phyloP scores from a whole-genome alignment of 2,888 invertebrate genomes.

The Lithophane semibrunnea region DNA sequence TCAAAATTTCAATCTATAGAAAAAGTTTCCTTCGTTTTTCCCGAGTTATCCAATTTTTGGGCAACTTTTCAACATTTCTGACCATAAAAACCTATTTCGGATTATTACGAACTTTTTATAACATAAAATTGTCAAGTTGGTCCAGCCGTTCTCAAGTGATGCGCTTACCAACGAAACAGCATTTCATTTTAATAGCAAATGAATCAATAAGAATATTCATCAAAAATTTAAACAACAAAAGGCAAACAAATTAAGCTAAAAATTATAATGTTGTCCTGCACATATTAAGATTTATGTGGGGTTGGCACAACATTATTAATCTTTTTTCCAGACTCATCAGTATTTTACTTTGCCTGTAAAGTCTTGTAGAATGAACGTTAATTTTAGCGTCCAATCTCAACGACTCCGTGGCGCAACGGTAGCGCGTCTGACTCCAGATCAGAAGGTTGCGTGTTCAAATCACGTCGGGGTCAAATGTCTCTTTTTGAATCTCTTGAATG shows the following conservation, averaged over 20 bases:
- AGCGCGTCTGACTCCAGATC: slow-evolving; percentile 99
- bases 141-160: neutral
- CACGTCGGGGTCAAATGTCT: slow-evolving; percentile 96
- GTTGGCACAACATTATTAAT: neutral
- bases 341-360: neutral
- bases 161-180: neutral
- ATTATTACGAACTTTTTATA: neutral
- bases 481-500: slow-evolving; percentile 13
- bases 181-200: neutral
- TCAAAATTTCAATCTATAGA: neutral
- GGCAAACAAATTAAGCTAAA: neutral
- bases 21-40: neutral
- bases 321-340: neutral
- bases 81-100: neutral
- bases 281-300: neutral
- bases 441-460: slow-evolving; percentile 99
- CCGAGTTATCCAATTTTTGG: neutral
- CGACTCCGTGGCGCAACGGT: slow-evolving; percentile 99
- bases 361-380: neutral
- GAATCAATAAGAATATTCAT: neutral
- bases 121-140: neutral
- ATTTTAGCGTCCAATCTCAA: slow-evolving; percentile 3
- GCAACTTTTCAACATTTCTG: neutral
- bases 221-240: neutral
- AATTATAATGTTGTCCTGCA: neutral